Conservation (phyloP, 2,113 vertebrate genomes). For the Hippocampus barbouri region DNA sequence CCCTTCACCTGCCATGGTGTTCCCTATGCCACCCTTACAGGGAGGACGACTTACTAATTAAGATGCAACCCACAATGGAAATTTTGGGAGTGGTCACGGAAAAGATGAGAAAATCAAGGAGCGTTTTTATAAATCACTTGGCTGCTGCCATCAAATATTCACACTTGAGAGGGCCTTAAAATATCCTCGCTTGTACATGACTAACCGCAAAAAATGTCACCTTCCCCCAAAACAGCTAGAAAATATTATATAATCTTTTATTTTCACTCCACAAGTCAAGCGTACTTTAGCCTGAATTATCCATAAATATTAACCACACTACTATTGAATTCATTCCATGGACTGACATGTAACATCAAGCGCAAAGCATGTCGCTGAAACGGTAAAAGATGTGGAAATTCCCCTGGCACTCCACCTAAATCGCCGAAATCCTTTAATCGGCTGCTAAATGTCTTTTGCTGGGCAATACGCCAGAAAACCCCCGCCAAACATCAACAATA, state of each 20-base stretch:
- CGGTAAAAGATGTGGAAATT: no score
- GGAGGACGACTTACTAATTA: background rate
- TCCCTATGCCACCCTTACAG: background rate
- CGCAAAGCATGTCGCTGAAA: no score
- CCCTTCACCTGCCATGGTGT: background rate
- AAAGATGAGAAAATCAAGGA: slow-evolving; percentile 42
- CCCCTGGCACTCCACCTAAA: no score
- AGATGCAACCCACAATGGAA: slow-evolving; percentile 26
- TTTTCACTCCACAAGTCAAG: background rate
- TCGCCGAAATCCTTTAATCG: no score
- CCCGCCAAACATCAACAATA: no score
- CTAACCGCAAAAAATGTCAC: background rate
- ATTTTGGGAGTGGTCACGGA: slow-evolving; percentile 47
- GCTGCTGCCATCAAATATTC: slow-evolving; percentile 10
- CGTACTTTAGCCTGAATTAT: background rate
- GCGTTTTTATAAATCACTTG: slow-evolving; percentile 27
- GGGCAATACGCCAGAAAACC: no score
- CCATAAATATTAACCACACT: background rate
- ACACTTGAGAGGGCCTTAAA: background rate
- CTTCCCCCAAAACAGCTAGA: background rate
- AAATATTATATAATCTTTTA: background rate
- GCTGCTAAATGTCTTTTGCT: no score
- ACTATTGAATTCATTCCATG: slow-evolving; percentile 1
- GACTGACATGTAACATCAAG: no score
- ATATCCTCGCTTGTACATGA: background rate